A percentile compares a stretch with the other conserved stretches of the same genome.
These are phyloP conservation scores for Megalurothrips usitatus DNA, from an alignment of 2,888 invertebrate genomes.

Conservation along the genomic window DNA sequence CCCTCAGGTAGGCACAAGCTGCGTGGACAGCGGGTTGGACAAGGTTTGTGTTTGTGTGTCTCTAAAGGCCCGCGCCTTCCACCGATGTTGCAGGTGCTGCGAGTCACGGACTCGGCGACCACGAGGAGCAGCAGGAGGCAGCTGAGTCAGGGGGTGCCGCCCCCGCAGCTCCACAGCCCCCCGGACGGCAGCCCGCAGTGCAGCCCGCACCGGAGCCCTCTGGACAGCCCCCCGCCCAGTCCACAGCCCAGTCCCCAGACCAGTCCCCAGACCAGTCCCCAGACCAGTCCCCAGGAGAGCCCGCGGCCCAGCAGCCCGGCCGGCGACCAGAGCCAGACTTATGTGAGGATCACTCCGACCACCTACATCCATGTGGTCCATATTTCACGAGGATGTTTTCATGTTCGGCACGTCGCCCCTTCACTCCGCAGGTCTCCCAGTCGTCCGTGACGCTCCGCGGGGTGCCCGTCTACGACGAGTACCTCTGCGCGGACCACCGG, in stretches of 20 bases:
- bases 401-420: background rate
- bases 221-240: background rate
- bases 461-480: conserved; percentile 21
- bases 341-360: background rate
- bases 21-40: conserved; percentile 44
- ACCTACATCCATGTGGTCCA: background rate
- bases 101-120: conserved; percentile 44
- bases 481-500: conserved; percentile 9
- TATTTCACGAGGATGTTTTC: too few relatives aligned
- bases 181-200: background rate
- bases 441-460: conserved; percentile 7
- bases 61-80: too few relatives aligned
- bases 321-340: background rate
- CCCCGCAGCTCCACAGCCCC: background rate
- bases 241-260: background rate
- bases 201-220: background rate
- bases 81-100: background rate
- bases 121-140: conserved; percentile 45
- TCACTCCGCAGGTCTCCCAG: conserved; percentile 8
- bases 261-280: background rate
- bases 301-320: background rate
- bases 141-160: background rate
- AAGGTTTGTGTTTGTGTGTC: background rate
- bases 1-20: conserved; percentile 53
- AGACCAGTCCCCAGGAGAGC: background rate